Conservation (phyloP, 2,113 vertebrate genomes). For the Notiomystis cincta region DNA sequence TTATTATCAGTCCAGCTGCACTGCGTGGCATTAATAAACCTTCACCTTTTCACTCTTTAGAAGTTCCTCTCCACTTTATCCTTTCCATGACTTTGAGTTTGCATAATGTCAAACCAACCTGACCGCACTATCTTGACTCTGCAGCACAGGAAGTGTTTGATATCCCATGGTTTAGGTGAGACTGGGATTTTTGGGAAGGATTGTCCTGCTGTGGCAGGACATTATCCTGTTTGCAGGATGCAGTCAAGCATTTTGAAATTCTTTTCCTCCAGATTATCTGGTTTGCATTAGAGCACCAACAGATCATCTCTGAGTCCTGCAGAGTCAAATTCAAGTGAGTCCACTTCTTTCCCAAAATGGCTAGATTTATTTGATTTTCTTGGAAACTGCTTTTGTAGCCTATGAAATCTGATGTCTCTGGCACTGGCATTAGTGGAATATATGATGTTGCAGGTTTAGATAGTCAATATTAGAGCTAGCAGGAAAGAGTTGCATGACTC, state of each 20-base stretch:
- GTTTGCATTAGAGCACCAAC: not conserved
- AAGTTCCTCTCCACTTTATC: not conserved
- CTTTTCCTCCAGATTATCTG: not conserved
- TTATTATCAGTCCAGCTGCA: not conserved
- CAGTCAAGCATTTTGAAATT: not conserved
- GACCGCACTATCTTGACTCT: not conserved
- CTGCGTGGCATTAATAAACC: not conserved
- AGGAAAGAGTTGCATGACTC: not conserved
- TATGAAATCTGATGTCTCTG: not conserved
- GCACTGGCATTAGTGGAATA: not conserved
- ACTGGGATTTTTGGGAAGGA: not conserved
- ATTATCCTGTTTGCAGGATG: not conserved
- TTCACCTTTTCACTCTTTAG: not conserved
- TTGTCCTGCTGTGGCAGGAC: not conserved
- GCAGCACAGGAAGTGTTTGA: not conserved
- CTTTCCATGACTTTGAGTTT: not conserved
- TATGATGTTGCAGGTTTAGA: not conserved
- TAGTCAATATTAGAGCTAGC: not conserved
- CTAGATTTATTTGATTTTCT: not conserved
- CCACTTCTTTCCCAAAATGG: not conserved
- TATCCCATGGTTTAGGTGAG: not conserved
- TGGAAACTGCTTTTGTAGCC: not conserved
- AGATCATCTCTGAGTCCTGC: not conserved
- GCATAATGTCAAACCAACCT: not conserved
- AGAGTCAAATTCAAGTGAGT: not conserved